phyloP scores from a whole-genome alignment of 2,113 vertebrate species.

The Colinus virginianus region DNA sequence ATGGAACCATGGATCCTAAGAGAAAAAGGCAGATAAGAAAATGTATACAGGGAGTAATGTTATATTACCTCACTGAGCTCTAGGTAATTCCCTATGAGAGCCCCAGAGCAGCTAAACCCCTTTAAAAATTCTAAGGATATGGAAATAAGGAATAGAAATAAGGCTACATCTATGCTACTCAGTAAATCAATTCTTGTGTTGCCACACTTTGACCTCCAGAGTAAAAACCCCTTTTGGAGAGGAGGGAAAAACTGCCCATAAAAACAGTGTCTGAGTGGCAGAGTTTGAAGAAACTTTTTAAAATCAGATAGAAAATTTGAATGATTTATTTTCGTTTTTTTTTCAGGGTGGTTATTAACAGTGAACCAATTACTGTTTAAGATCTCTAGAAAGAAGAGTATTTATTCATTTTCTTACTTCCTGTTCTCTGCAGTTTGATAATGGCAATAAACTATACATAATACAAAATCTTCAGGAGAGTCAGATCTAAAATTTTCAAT shows the following conservation, averaged over 20 bases:
- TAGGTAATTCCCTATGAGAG: neutral
- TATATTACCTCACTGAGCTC: neutral
- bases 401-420: neutral
- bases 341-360: neutral
- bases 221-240: neutral
- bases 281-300: neutral
- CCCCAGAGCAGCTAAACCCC: neutral
- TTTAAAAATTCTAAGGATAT: neutral
- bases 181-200: neutral
- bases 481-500: neutral
- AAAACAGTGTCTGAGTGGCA: neutral
- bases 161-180: accelerated
- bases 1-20: neutral
- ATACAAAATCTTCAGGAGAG: neutral
- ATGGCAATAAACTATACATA: neutral
- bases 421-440: neutral
- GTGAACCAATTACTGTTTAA: neutral
- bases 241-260: neutral
- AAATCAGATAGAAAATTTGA: neutral
- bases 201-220: neutral
- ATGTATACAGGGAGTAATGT: accelerated
- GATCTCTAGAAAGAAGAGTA: neutral
- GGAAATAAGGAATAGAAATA: neutral
- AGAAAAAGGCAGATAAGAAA: neutral
- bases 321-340: neutral